These are phyloP conservation scores for Furcifer pardalis DNA, from an alignment of 2,797 vertebrate genomes.

Conservation along the genomic window DNA sequence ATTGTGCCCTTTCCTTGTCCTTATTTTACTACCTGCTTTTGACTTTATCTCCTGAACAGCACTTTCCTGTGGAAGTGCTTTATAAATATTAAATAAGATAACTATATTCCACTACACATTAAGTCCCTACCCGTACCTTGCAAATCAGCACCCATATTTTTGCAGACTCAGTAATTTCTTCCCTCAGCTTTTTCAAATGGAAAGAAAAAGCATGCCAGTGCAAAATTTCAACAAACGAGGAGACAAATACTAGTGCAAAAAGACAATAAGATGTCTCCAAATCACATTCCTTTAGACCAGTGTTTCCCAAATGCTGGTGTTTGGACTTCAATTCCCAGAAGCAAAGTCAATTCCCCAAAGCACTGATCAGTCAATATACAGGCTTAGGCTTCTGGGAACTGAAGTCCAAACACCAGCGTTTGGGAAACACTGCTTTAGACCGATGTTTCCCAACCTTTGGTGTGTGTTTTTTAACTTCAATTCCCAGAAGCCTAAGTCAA, in stretches of 20 bases:
- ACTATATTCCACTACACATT: neutral
- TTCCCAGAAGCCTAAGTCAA: no score
- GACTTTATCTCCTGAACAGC: neutral
- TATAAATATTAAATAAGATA: conserved; percentile 24
- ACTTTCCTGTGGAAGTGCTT: conserved; percentile 3
- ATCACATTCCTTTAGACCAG: neutral
- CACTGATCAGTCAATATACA: no score
- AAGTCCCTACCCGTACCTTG: neutral
- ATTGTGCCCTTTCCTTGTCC: neutral
- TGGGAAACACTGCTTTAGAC: no score
- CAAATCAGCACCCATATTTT: neutral
- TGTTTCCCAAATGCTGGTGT: no score
- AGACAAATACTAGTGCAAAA: neutral
- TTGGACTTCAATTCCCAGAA: no score
- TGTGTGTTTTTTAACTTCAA: no score
- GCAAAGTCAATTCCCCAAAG: no score
- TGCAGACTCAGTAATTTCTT: neutral
- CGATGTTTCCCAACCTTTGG: no score
- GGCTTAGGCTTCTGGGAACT: no score
- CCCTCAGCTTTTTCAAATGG: neutral
- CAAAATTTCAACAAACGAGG: neutral
- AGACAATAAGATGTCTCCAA: neutral
- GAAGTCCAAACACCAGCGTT: no score
- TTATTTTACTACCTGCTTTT: neutral
- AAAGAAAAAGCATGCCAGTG: neutral